Conservation (phyloP, 2,797 vertebrate genomes). For the Pachyuromys duprasi region DNA sequence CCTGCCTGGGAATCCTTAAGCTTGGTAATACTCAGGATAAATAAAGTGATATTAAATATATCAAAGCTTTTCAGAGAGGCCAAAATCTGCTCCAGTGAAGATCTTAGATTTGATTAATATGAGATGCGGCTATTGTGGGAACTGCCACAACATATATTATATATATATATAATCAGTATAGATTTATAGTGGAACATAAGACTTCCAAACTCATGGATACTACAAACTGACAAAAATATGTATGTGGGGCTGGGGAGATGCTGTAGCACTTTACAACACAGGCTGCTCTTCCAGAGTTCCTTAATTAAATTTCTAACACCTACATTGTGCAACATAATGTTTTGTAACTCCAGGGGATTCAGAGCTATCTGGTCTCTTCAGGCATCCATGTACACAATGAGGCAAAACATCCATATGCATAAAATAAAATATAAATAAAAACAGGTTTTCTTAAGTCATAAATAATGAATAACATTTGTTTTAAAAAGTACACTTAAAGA, state of each 20-base stretch:
- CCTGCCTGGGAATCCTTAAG: background rate
- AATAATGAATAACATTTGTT: background rate
- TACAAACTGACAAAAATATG: background rate
- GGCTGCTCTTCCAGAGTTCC: background rate
- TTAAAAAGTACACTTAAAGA: background rate
- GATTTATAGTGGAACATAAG: conserved; percentile 27
- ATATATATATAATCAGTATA: background rate
- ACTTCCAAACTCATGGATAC: background rate
- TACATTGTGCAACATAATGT: background rate
- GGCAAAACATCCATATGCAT: background rate
- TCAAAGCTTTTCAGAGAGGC: background rate
- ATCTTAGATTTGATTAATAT: background rate
- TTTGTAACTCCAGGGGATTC: background rate
- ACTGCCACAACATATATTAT: background rate
- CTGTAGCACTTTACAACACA: background rate
- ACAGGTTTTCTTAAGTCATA: background rate
- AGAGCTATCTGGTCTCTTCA: background rate
- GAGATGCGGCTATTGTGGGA: background rate
- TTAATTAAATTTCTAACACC: background rate
- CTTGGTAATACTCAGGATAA: background rate
- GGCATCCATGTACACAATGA: background rate
- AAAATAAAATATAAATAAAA: background rate
- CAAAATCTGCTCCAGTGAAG: background rate
- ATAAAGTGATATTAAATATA: background rate
- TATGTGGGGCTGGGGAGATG: background rate